Percentiles rank a stretch among this genome's conserved stretches.
Evolutionary conservation across 2,888 invertebrate species (phyloP).

Genomic region (Leptarthrus brevirostris): DNA sequence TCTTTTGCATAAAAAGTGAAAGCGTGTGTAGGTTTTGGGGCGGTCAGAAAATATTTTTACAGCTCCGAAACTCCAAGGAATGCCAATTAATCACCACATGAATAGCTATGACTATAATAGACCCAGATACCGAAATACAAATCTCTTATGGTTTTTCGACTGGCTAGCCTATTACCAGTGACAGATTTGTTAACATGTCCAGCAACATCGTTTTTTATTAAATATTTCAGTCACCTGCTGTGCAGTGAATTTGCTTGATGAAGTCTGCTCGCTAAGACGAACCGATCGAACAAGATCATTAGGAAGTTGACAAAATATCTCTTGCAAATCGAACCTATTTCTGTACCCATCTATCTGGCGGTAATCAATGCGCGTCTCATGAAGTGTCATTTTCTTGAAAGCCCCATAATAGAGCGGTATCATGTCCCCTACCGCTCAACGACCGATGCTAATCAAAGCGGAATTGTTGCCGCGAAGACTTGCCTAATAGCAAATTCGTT

Average conservation of each 20-base stretch:
- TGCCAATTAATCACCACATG: not conserved
- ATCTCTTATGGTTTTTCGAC: not conserved
- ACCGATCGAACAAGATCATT: conserved; percentile 35
- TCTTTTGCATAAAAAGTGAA: not conserved
- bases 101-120: not conserved
- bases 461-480: conserved; percentile 35
- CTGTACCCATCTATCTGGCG: conserved; percentile 23
- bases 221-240: conserved; percentile 29
- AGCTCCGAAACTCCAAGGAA: not conserved
- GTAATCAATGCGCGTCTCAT: conserved; percentile 12
- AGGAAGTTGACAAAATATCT: conserved; percentile 35
- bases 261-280: not conserved
- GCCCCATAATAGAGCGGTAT: conserved; percentile 17
- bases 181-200: conserved; percentile 21
- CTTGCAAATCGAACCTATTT: conserved; percentile 22
- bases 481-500: conserved; percentile 31
- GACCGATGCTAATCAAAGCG: conserved; percentile 33
- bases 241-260: not conserved
- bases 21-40: not conserved
- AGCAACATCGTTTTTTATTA: conserved; percentile 2
- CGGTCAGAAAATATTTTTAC: not conserved
- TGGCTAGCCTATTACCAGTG: not conserved
- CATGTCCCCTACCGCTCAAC: conserved; percentile 12
- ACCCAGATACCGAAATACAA: not conserved
- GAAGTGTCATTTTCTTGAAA: conserved; percentile 38